Conservation (phyloP, 2,888 invertebrate species). For the Pollenia labialis region DNA sequence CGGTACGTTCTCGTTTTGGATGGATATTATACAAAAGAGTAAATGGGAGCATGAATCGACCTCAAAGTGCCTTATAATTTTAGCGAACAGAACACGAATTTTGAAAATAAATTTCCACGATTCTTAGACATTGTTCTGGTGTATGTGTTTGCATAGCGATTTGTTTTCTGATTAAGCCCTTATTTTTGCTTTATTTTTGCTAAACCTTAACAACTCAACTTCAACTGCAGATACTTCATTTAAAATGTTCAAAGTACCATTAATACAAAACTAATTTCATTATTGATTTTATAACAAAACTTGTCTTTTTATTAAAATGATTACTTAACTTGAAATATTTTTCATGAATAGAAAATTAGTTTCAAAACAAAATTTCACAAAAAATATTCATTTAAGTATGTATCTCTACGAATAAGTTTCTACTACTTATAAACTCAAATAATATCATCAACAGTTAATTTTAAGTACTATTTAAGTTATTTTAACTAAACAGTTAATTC, state of each 20-base stretch:
- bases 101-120: too few species aligned
- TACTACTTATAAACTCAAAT: background rate
- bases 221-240: background rate
- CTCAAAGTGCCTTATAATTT: too few species aligned
- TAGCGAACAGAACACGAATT: too few species aligned
- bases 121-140: too few species aligned
- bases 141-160: too few species aligned
- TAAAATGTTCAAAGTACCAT: background rate
- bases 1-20: too few species aligned
- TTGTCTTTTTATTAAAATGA: background rate
- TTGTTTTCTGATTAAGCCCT: too few species aligned
- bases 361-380: background rate
- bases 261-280: background rate
- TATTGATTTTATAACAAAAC: conserved; percentile 30
- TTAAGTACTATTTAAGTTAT: conserved; percentile 21
- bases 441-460: conserved; percentile 30
- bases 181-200: too few species aligned
- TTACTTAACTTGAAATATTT: background rate
- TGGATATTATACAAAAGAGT: too few species aligned
- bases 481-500: background rate
- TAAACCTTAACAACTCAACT: background rate
- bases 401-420: background rate
- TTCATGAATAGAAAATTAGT: background rate
- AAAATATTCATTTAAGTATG: background rate
- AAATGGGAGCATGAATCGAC: too few species aligned